phyloP scores from a whole-genome alignment of 2,113 vertebrate genomes.

The Sorex fumeus region DNA sequence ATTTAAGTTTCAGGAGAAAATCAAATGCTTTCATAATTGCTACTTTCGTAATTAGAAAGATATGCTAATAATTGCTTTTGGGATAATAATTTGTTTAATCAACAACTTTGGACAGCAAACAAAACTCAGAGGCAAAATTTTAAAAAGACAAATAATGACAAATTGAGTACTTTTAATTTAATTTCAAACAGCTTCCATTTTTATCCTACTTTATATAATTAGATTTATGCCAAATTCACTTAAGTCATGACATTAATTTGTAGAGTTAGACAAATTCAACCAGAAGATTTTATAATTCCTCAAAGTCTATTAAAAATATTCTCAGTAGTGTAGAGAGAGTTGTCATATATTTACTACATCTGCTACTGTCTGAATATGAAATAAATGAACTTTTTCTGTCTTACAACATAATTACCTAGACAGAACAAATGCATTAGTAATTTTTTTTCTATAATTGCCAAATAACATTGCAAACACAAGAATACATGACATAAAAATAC shows the following conservation, averaged over 20 bases:
- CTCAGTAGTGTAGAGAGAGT: not conserved
- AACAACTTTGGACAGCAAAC: not conserved
- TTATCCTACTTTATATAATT: conserved; percentile 12
- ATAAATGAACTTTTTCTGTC: conserved; percentile 73
- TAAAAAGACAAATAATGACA: conserved; percentile 16
- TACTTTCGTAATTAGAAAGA: conserved; percentile 11
- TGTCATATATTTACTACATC: conserved; percentile 48
- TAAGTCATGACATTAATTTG: conserved; percentile 60
- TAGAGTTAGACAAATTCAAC: conserved; percentile 50
- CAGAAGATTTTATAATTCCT: conserved; percentile 61
- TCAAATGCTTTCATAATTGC: not conserved
- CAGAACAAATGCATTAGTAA: conserved; percentile 68
- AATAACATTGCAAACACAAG: conserved; percentile 73
- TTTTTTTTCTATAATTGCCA: conserved; percentile 69
- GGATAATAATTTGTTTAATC: not conserved
- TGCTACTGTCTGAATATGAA: conserved; percentile 53
- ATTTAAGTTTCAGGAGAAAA: not conserved
- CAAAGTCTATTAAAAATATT: not conserved
- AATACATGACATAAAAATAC: conserved; percentile 66
- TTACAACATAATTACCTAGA: conserved; percentile 79
- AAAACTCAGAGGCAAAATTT: not conserved
- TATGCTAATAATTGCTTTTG: not conserved
- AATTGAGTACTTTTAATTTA: conserved; percentile 48
- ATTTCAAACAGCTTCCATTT: conserved; percentile 33
- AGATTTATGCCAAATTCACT: not conserved